Conservation (phyloP, 2,888 invertebrate species). For the Meandrusa payeni region DNA sequence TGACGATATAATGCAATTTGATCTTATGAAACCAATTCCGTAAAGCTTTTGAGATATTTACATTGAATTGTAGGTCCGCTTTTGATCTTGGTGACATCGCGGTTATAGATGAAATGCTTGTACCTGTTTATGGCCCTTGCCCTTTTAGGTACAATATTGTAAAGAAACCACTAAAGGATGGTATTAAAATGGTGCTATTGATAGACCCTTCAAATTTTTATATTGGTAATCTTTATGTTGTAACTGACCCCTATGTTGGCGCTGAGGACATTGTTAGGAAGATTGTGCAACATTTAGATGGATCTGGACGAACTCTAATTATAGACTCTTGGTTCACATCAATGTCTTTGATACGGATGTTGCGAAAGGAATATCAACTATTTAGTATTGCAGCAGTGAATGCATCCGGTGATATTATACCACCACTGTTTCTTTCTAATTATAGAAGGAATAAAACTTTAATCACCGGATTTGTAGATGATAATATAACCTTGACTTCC, state of each 20-base stretch:
- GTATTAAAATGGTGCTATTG: conserved; percentile 63
- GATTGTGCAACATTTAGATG: conserved; percentile 58
- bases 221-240: conserved; percentile 64
- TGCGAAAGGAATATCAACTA: conserved; percentile 52
- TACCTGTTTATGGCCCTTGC: conserved; percentile 67
- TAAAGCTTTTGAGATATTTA: conserved; percentile 69
- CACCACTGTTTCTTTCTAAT: conserved; percentile 56
- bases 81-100: conserved; percentile 51
- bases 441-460: conserved; percentile 49
- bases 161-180: conserved; percentile 56
- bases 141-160: conserved; percentile 65
- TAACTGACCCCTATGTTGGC: conserved; percentile 58
- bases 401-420: conserved; percentile 54
- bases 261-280: conserved; percentile 56
- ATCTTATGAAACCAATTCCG: conserved; percentile 65
- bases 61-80: conserved; percentile 63
- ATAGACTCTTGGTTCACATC: conserved; percentile 69
- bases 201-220: conserved; percentile 68
- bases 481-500: conserved; percentile 53
- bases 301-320: conserved; percentile 53
- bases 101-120: conserved; percentile 67
- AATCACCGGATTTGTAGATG: conserved; percentile 57
- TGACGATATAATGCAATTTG: conserved; percentile 49
- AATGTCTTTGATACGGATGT: conserved; percentile 42
- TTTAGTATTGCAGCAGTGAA: conserved; percentile 55